These are phyloP conservation scores for Drosophila carrolli DNA, from an alignment of 1,140 invertebrate species.

Conservation along the genomic window DNA sequence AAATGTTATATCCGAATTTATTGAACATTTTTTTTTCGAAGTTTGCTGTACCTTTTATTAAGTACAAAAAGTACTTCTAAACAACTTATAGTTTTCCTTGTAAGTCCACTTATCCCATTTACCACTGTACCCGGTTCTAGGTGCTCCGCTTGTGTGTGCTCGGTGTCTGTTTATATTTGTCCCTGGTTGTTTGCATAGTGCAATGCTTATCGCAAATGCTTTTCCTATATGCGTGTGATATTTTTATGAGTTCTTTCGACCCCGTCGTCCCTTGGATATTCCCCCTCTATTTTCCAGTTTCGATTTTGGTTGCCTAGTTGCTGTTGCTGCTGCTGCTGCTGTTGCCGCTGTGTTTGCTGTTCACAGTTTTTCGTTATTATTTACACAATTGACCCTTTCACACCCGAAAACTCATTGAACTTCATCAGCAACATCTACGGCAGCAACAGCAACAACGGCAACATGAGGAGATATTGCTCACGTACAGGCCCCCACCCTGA, in stretches of 20 bases:
- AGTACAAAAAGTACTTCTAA: too few species aligned
- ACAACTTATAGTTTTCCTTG: too few species aligned
- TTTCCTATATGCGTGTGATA: conserved; percentile 75
- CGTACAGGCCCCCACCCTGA: conserved; percentile 43
- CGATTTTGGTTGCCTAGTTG: conserved; percentile 52
- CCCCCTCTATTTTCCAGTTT: conserved; percentile 36
- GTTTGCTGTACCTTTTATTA: too few species aligned
- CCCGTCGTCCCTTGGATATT: conserved; percentile 1
- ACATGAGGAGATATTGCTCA: conserved; percentile 39
- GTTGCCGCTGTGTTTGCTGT: conserved; percentile 60
- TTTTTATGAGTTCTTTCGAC: conserved; percentile 67
- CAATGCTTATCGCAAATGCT: conserved; percentile 74
- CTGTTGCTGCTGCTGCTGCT: conserved; percentile 13
- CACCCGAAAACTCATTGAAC: conserved; percentile 78
- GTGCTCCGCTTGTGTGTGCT: conserved; percentile 22
- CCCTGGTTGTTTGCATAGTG: conserved; percentile 65
- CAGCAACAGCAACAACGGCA: conserved; percentile 15
- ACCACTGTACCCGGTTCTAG: conserved; percentile 16
- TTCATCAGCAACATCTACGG: conserved; percentile 56
- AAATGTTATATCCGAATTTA: too few species aligned
- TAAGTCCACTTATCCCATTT: background rate
- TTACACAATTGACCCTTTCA: conserved; percentile 83
- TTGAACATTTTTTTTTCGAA: too few species aligned
- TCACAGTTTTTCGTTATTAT: conserved; percentile 80
- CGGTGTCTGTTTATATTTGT: conserved; percentile 47